A percentile compares a stretch with the other conserved stretches of the same genome.
Evolutionary conservation across 2,797 vertebrate genomes (phyloP).

Genomic region (Anas acuta): DNA sequence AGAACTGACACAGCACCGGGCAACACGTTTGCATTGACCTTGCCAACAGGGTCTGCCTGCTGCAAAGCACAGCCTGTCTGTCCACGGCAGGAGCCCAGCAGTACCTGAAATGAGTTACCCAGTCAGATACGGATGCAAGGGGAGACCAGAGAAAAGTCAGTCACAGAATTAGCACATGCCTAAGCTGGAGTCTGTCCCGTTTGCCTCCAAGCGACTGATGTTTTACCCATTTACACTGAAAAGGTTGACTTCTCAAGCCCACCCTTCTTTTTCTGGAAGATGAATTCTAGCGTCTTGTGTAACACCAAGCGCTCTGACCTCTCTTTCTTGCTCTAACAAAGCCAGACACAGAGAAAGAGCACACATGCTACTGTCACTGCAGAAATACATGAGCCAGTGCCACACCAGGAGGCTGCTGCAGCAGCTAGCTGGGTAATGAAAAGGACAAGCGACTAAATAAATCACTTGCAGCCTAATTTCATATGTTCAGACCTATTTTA

Average conservation of each 20-base stretch:
- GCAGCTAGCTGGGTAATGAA: neutral
- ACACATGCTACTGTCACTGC: rapidly evolving
- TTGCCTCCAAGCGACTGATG: neutral
- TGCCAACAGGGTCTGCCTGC: neutral
- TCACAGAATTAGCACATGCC: neutral
- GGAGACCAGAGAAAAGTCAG: neutral
- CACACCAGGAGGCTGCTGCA: neutral
- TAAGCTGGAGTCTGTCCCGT: neutral
- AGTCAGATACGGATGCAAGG: neutral
- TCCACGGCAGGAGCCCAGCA: neutral
- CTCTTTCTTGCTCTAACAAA: neutral
- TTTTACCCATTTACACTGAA: neutral
- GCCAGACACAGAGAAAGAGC: neutral
- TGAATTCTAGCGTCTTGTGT: neutral
- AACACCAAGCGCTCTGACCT: neutral
- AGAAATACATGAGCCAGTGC: neutral
- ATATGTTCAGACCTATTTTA: neutral
- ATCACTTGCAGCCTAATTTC: neutral
- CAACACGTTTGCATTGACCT: too few species aligned
- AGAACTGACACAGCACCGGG: too few species aligned
- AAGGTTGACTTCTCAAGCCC: neutral
- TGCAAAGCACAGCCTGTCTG: neutral
- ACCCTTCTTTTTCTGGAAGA: neutral
- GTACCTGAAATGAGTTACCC: rapidly evolving
- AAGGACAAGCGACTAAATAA: neutral